Evolutionary conservation across 2,797 vertebrate species (phyloP), one percentile per base, ranked within the genome.

Genomic region (Borostomias antarcticus): DNA sequence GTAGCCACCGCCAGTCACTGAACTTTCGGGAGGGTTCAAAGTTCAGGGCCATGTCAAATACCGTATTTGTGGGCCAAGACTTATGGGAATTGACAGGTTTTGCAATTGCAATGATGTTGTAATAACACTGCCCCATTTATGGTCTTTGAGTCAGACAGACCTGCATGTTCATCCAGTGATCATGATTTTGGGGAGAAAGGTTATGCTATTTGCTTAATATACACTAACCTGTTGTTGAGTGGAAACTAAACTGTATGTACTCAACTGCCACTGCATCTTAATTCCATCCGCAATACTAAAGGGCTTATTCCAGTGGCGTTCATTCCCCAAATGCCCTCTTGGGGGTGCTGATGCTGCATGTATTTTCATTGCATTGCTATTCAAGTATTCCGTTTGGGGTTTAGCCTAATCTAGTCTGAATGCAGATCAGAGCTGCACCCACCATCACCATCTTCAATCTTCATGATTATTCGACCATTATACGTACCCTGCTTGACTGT

Each of bases 291-390:
- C n/a, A 45, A 13, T 5, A 4, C 17, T 45, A 45, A n/a, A n/a
- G n/a, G n/a, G n/a, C n/a, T 45, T 45, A 5, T 1, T 25, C 13
- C 25, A n/a, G 47, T 47, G 10, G 60, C 70, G 65, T 8, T 35
- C 1, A 58, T 72, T 28, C 72, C 74, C 17, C 21, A 17, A 58
- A 10, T 51, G 71, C 62, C 29, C 78, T 71, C 66, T 66, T 70
- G 81, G 76, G 72, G 83, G 79, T 69, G 81, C 79, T 82, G 69
- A 2, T 40, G 62, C 66, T 15, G 69, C 73, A 66, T 59, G 26
- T 19, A 30, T 19, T n/a, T 28, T 28, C 6, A 43, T 6, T 25
- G 15, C 10, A 5, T 15, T 5, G 13, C 23, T n/a, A n/a, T n/a
- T n/a, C n/a, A n/a, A n/a, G n/a, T n/a, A n/a, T n/a, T n/a, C n/a